Evolutionary conservation across 2,113 vertebrate species (phyloP).

Genomic region (Sarotherodon lohbergeri): DNA sequence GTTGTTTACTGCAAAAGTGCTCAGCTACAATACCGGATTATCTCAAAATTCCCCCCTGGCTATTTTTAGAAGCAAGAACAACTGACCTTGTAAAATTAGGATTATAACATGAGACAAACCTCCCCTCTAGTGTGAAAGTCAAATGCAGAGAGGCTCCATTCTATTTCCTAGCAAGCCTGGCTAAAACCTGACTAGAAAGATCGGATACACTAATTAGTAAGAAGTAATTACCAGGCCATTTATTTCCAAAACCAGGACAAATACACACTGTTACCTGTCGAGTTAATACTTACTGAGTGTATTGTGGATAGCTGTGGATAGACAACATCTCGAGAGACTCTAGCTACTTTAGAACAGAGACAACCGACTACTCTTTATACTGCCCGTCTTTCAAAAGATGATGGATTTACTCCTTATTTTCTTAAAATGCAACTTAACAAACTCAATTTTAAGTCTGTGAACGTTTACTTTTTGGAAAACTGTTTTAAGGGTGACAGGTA

Average conservation of each 20-base stretch:
- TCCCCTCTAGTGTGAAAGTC: neutral
- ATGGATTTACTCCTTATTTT: neutral
- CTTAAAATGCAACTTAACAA: neutral
- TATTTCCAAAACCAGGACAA: neutral
- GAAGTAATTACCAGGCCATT: neutral
- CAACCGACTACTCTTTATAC: neutral
- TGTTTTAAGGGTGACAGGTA: neutral
- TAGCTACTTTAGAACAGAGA: neutral
- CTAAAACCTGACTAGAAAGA: neutral
- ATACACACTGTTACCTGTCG: neutral
- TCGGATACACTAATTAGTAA: neutral
- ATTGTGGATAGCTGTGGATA: too few relatives aligned
- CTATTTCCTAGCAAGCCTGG: neutral
- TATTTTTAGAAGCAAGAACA: neutral
- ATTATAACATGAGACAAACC: neutral
- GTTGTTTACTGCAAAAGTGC: neutral
- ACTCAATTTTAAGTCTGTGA: neutral
- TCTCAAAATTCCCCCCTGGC: slow-evolving; percentile 5
- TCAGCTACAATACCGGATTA: slow-evolving; percentile 3
- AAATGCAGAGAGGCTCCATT: neutral
- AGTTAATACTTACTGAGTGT: neutral
- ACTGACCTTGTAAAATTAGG: slow-evolving; percentile 18
- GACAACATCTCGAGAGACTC: neutral
- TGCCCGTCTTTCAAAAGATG: neutral
- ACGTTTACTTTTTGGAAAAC: neutral